Percentiles rank a stretch among this genome's conserved stretches.
Conservation (phyloP, 2,113 vertebrate species). For the Corydoras maculifer region DNA sequence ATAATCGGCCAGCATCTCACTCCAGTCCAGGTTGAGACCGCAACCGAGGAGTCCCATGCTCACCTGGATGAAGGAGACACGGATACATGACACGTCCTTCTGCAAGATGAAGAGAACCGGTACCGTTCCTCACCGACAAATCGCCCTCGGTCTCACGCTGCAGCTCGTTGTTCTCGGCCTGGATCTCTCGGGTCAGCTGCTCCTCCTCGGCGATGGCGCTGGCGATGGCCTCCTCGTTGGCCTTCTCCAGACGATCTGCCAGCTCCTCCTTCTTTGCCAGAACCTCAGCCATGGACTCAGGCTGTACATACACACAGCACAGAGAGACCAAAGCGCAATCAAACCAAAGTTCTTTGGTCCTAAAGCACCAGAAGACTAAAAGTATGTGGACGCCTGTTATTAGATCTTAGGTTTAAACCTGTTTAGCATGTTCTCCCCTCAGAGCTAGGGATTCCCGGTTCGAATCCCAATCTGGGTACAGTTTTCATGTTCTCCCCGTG, state of each 20-base stretch:
- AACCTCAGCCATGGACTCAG: slow-evolving; percentile 94
- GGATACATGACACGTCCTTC: background rate
- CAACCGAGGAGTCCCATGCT: slow-evolving; percentile 75
- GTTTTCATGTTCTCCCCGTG: too few species aligned
- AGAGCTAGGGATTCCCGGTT: too few species aligned
- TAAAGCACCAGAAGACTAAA: too few species aligned
- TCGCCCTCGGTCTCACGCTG: slow-evolving; percentile 92
- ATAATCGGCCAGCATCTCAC: slow-evolving; percentile 91
- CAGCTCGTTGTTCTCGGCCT: slow-evolving; percentile 88
- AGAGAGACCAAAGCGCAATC: slow-evolving; percentile 33
- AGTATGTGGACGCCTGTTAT: too few species aligned
- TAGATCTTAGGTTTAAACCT: too few species aligned
- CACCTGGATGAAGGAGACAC: slow-evolving; percentile 61
- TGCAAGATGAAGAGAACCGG: too few species aligned
- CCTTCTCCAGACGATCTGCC: slow-evolving; percentile 90
- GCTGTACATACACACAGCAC: slow-evolving; percentile 54
- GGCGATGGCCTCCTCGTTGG: slow-evolving; percentile 97
- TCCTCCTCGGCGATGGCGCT: slow-evolving; percentile 98
- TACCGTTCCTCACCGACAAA: slow-evolving; percentile 77
- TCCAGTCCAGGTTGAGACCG: slow-evolving; percentile 89
- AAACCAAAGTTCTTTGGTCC: background rate
- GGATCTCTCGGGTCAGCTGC: slow-evolving; percentile 91
- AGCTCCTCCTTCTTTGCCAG: slow-evolving; percentile 96
- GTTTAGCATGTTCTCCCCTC: too few species aligned
- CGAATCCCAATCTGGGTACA: too few species aligned